Evolutionary conservation across 2,113 vertebrate genomes (phyloP), one percentile per base, ranked within the genome.

Genomic region (Peromyscus polionotus): DNA sequence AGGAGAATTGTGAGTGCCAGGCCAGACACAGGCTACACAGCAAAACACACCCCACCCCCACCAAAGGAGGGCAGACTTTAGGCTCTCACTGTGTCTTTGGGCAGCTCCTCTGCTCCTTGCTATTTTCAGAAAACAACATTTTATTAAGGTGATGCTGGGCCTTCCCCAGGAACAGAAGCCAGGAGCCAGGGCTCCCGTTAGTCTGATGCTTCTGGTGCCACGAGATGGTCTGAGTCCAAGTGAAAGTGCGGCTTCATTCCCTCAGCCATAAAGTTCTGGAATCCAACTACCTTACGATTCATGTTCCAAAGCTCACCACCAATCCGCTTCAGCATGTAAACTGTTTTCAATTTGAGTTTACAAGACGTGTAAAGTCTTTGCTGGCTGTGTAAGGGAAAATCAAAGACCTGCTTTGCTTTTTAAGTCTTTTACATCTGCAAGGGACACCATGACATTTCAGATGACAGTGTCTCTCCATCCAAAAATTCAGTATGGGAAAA

Each of bases 341-440:
- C 95, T 98, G 95, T 96, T 97, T 98, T 87, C 95, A 88, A 97
- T 98, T 96, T 96, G 96, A 96, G 94, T 93, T 97, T 97, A 95
- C 26, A 67, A 95, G 93, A 72, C 72, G 13, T 54, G 5, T 28
- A 91, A 96, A 93, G 67, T 59, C 84, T 94, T 94, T 92, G 90
- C 97, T 95, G 94, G 80, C 14, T 76, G 36, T 88, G 95, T 97
- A 93, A 97, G 75, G 75, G 83, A 96, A 96, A 94, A 97, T 95
- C 96, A 97, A 98, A 98, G 94, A 28, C 77, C 33, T 26, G 70
- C 73, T 95, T 93, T 54, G 85, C 48, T 96, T 87, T 93, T 95
- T 87, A 87, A 96, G 89, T 92, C 70, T 75, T 94, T 95, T 54
- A 89, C 81, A 93, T 97, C 83, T 96, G 45, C 59, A 88, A 95